These are phyloP conservation scores for Lipophrys pholis DNA, from an alignment of 2,113 vertebrate genomes.

Conservation along the genomic window DNA sequence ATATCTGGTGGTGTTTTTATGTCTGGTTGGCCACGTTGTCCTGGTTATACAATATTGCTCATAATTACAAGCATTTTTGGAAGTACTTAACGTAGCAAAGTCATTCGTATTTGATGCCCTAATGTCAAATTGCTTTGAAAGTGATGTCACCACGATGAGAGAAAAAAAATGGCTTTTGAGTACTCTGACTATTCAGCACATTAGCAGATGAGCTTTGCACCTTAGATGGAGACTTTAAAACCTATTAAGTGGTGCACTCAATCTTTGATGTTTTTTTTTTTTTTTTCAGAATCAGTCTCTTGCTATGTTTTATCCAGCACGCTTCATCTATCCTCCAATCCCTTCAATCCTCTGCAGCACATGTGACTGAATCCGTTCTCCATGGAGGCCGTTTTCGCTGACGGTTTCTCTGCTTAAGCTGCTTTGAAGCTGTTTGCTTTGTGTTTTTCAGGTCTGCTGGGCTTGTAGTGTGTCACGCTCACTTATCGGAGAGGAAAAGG, in stretches of 20 bases:
- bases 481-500: conserved; percentile 45
- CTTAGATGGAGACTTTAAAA: conserved; percentile 14
- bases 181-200: conserved; percentile 53
- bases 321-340: conserved; percentile 30
- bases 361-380: conserved; percentile 18
- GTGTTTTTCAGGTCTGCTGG: conserved; percentile 64
- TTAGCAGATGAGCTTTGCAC: conserved; percentile 48
- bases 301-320: conserved; percentile 22
- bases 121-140: conserved; percentile 35
- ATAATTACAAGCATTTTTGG: neutral
- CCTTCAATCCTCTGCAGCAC: conserved; percentile 18
- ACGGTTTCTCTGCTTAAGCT: conserved; percentile 27
- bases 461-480: conserved; percentile 58
- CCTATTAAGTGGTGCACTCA: conserved; percentile 8
- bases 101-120: conserved; percentile 13
- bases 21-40: neutral
- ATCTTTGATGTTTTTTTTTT: neutral
- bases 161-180: conserved; percentile 48
- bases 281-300: conserved; percentile 4
- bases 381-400: conserved; percentile 55
- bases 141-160: conserved; percentile 23
- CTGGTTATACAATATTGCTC: neutral
- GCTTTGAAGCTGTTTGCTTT: conserved; percentile 50
- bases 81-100: conserved; percentile 9
- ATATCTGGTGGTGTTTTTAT: neutral